Conservation (phyloP, 1,140 invertebrate species). For the Galleria mellonella region DNA sequence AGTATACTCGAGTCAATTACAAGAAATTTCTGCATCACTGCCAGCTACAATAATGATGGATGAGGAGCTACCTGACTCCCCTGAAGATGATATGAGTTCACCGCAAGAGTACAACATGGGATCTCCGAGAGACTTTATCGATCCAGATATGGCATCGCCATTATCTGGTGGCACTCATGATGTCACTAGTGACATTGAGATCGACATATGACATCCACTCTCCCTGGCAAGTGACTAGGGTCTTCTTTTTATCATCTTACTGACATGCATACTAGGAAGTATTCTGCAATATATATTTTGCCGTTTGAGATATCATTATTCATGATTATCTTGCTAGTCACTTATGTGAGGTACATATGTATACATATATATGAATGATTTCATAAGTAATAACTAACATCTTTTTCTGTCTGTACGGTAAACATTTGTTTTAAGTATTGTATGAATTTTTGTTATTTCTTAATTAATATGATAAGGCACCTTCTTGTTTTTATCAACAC, state of each 20-base stretch:
- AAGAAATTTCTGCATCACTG: conserved; percentile 63
- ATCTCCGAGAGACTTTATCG: conserved; percentile 36
- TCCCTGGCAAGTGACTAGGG: conserved; percentile 43
- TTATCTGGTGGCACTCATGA: conserved; percentile 40
- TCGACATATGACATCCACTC: conserved; percentile 66
- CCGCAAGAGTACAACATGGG: conserved; percentile 44
- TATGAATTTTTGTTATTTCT: too few relatives aligned
- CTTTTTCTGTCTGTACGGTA: too few relatives aligned
- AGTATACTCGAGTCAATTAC: conserved; percentile 69
- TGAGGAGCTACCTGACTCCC: conserved; percentile 46
- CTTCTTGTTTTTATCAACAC: too few relatives aligned
- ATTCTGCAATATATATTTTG: conserved; percentile 2
- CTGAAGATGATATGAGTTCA: conserved; percentile 47
- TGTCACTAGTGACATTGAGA: conserved; percentile 55
- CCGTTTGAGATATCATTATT: conserved; percentile 8
- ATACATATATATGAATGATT: background rate
- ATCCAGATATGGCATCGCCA: conserved; percentile 35
- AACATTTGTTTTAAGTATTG: too few relatives aligned
- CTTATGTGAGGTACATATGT: conserved; percentile 18
- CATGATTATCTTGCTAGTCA: conserved; percentile 19
- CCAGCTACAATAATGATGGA: conserved; percentile 71
- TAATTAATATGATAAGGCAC: too few relatives aligned
- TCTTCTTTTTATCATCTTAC: conserved; percentile 8
- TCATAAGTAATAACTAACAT: too few relatives aligned
- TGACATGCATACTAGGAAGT: conserved; percentile 9